Evolutionary conservation across 1,140 invertebrate genomes (phyloP).

Genomic region (Lepidurus packardi): DNA sequence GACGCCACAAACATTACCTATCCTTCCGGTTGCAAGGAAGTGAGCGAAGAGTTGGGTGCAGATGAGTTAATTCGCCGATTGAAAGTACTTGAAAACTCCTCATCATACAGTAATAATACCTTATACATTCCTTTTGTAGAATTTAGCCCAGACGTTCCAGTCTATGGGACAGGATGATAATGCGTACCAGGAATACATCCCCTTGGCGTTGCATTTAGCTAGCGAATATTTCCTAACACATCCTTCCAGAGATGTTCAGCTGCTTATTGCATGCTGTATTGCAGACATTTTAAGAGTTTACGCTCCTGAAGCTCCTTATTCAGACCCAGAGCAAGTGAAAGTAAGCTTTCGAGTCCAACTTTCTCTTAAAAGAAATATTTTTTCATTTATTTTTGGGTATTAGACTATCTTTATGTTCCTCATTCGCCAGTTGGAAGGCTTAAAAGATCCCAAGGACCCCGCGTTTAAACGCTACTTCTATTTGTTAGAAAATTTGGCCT

Average conservation of each 20-base stretch:
- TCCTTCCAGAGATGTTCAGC: slow-evolving; percentile 83
- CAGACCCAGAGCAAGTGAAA: slow-evolving; percentile 86
- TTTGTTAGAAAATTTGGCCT: slow-evolving; percentile 87
- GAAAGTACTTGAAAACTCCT: slow-evolving; percentile 58
- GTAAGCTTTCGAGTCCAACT: slow-evolving; percentile 41
- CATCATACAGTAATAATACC: slow-evolving; percentile 34
- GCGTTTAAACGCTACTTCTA: slow-evolving; percentile 98
- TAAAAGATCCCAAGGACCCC: slow-evolving; percentile 93
- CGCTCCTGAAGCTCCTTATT: slow-evolving; percentile 96
- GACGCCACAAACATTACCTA: slow-evolving; percentile 59
- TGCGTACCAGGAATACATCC: slow-evolving; percentile 87
- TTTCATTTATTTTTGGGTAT: slow-evolving; percentile 43
- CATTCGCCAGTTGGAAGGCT: slow-evolving; percentile 85
- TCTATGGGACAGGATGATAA: slow-evolving; percentile 94
- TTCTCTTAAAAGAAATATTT: background rate
- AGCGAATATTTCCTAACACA: slow-evolving; percentile 89
- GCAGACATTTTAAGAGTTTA: slow-evolving; percentile 96
- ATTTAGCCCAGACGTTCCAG: slow-evolving; percentile 86
- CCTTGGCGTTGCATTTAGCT: slow-evolving; percentile 85
- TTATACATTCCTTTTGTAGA: slow-evolving; percentile 49
- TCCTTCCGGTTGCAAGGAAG: slow-evolving; percentile 75
- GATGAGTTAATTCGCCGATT: slow-evolving; percentile 90
- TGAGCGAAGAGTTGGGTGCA: slow-evolving; percentile 84
- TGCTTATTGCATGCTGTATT: slow-evolving; percentile 92
- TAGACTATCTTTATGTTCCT: slow-evolving; percentile 92